phyloP scores from a whole-genome alignment of 2,113 vertebrate species.

The Syngnathoides biaculeatus region DNA sequence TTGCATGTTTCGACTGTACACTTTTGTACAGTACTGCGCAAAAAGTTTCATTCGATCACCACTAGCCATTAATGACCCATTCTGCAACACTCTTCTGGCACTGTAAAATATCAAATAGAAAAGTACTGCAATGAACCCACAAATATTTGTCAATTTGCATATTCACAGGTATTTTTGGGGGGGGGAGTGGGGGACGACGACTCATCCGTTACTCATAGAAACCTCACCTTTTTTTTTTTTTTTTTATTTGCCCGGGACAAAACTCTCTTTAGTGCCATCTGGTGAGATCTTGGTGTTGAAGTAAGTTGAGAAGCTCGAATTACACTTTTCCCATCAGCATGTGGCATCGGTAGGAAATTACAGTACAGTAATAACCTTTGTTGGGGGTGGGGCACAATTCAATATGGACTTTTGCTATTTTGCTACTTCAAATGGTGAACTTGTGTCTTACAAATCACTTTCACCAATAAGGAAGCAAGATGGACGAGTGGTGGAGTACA shows the following conservation, averaged over 20 bases:
- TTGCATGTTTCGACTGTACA: not conserved
- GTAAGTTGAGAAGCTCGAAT: not conserved
- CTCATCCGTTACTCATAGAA: no score
- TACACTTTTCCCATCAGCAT: not conserved
- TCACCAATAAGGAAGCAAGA: no score
- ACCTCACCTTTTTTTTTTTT: not conserved
- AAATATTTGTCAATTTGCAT: no score
- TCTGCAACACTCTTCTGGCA: no score
- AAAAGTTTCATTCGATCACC: not conserved
- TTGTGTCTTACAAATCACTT: not conserved
- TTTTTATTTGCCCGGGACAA: no score
- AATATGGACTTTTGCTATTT: not conserved
- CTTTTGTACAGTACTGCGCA: not conserved
- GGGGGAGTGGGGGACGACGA: no score
- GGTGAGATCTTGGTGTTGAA: not conserved
- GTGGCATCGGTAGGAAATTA: not conserved
- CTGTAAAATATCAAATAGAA: no score
- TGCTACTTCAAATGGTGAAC: not conserved
- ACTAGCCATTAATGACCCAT: not conserved
- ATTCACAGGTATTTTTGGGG: no score
- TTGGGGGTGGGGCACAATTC: not conserved
- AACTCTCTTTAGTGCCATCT: not conserved
- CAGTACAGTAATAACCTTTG: no score
- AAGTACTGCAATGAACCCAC: no score
- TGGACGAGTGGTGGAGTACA: no score